Percentiles rank a stretch among this genome's conserved stretches.
Evolutionary conservation across 2,797 vertebrate species (phyloP).

Genomic region (Paramormyrops hopkinsi): DNA sequence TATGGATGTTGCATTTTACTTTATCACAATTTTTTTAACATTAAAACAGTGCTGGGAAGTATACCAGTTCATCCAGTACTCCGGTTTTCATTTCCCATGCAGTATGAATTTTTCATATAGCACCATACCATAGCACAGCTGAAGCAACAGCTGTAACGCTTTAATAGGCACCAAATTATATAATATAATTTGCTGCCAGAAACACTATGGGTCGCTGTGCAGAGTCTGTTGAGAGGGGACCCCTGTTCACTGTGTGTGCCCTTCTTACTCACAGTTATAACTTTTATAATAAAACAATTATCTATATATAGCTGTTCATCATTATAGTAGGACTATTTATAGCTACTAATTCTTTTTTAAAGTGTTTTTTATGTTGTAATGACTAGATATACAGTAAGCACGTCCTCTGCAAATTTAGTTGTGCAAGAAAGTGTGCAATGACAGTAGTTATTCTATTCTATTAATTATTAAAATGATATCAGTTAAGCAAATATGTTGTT

Average conservation of each 20-base stretch:
- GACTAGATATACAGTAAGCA: not conserved
- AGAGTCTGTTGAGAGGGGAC: not conserved
- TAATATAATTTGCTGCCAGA: not conserved
- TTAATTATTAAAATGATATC: not conserved
- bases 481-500: not conserved
- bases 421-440: not conserved
- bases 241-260: not conserved
- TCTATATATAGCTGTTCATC: not conserved
- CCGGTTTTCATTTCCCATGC: not conserved
- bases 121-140: not conserved
- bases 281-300: not conserved
- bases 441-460: not conserved
- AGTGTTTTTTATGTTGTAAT: not conserved
- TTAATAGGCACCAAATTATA: not conserved
- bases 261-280: not conserved
- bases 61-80: not conserved
- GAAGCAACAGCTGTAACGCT: not conserved
- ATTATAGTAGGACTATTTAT: not conserved
- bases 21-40: not conserved
- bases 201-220: not conserved
- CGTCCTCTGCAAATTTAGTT: not conserved
- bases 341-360: not conserved
- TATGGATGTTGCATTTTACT: not conserved
- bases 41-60: not conserved
- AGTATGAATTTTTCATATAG: not conserved